These are phyloP conservation scores for Myotis lucifugus DNA, from an alignment of 2,113 vertebrate genomes.

Conservation along the genomic window DNA sequence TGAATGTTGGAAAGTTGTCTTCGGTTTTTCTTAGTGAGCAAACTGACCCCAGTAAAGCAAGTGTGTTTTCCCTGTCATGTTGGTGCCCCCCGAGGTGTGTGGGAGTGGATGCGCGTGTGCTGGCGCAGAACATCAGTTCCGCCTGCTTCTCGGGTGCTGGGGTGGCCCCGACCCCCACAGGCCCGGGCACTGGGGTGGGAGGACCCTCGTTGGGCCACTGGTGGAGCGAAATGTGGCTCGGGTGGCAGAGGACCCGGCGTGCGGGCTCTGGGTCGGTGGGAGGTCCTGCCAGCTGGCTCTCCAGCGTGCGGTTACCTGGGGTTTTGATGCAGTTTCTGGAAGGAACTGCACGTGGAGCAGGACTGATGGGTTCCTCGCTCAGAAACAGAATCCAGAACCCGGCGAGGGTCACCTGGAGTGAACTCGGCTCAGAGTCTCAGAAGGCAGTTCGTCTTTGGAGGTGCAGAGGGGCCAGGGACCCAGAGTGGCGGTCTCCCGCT, in stretches of 20 bases:
- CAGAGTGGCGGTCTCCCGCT: rapidly evolving
- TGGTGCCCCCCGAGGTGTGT: rapidly evolving
- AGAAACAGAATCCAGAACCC: not conserved
- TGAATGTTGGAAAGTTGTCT: not conserved
- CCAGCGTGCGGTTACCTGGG: rapidly evolving
- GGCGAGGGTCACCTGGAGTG: rapidly evolving
- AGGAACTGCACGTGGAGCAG: not conserved
- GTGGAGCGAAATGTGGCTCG: rapidly evolving
- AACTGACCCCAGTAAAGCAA: rapidly evolving
- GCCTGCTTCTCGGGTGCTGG: rapidly evolving
- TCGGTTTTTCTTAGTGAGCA: not conserved
- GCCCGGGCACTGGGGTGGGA: rapidly evolving
- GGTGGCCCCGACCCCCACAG: rapidly evolving
- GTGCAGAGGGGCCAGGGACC: not conserved
- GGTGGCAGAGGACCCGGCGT: rapidly evolving
- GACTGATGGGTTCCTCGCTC: rapidly evolving
- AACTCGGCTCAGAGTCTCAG: rapidly evolving
- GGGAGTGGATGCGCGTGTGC: rapidly evolving
- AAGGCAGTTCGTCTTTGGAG: not conserved
- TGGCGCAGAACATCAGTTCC: too few species aligned
- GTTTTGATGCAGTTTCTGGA: not conserved
- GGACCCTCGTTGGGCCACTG: rapidly evolving
- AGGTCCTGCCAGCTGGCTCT: rapidly evolving
- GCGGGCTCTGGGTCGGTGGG: rapidly evolving
- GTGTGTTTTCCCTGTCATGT: rapidly evolving